Conservation (phyloP, 2,888 invertebrate genomes). For the Pemphredon lugubris region DNA sequence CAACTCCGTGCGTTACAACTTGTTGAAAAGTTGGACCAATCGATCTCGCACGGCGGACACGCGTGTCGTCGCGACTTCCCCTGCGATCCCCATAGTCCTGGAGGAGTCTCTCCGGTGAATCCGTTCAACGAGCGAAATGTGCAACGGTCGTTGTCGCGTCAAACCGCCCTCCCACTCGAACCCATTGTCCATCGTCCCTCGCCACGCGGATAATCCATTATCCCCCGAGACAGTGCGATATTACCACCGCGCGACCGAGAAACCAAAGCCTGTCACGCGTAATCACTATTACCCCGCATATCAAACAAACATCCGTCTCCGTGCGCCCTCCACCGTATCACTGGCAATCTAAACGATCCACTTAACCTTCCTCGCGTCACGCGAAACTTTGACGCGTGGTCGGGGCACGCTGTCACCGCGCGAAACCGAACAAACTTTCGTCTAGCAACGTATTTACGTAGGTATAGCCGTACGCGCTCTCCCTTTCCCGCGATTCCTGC, state of each 20-base stretch:
- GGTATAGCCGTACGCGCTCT: no score
- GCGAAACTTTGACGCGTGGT: no score
- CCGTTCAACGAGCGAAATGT: constrained; percentile 21
- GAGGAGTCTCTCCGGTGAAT: neutral
- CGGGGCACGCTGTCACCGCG: no score
- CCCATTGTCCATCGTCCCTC: constrained; percentile 45
- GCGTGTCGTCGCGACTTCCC: constrained; percentile 12
- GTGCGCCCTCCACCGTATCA: no score
- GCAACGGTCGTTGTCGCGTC: constrained; percentile 14
- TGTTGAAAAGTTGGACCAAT: constrained; percentile 48
- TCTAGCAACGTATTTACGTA: no score
- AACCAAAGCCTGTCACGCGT: neutral
- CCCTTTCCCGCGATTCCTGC: no score
- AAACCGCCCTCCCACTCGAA: constrained; percentile 19
- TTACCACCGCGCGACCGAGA: constrained; percentile 13
- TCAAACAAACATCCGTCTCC: no score
- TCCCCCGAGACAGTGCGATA: constrained; percentile 31
- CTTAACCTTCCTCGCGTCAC: no score
- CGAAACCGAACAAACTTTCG: no score
- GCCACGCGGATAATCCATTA: constrained; percentile 52
- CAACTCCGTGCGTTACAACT: constrained; percentile 46
- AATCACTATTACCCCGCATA: no score
- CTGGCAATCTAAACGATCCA: no score
- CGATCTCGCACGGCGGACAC: constrained; percentile 26
- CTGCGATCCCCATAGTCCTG: constrained; percentile 15